Conservation (phyloP, 2,888 invertebrate genomes). For the Melipona bicolor region DNA sequence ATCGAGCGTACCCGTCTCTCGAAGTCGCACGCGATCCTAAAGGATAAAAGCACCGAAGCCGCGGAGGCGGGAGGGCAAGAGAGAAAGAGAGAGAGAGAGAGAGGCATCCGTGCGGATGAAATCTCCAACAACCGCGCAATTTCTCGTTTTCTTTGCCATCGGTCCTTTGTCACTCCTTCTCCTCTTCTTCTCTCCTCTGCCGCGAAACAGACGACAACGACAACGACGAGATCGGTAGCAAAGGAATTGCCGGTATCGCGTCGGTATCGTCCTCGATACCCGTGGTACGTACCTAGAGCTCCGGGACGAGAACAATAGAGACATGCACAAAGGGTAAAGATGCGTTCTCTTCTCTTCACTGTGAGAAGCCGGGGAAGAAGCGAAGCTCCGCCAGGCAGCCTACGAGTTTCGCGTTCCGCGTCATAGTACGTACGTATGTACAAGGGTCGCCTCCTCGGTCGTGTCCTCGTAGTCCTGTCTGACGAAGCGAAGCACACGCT, state of each 20-base stretch:
- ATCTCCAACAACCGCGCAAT: background rate
- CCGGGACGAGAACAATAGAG: slow-evolving; percentile 42
- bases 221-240: background rate
- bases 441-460: slow-evolving; percentile 2
- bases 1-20: background rate
- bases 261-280: slow-evolving; percentile 33
- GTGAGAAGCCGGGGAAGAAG: slow-evolving; percentile 48
- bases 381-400: slow-evolving; percentile 33
- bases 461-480: slow-evolving; percentile 14
- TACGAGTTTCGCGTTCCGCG: slow-evolving; percentile 52
- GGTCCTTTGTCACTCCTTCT: background rate
- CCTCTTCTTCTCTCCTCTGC: background rate
- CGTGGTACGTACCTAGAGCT: slow-evolving; percentile 1
- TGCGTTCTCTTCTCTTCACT: slow-evolving; percentile 27
- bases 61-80: no score
- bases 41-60: no score
- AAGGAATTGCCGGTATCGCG: slow-evolving; percentile 51
- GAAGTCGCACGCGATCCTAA: no score
- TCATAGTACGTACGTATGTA: background rate
- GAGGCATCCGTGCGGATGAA: slow-evolving; percentile 14
- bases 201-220: background rate
- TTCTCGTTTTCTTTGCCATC: background rate
- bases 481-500: slow-evolving; percentile 5
- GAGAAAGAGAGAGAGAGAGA: no score
- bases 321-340: slow-evolving; percentile 57